Evolutionary conservation across 2,113 vertebrate species (phyloP).

Genomic region (Vulpes vulpes): DNA sequence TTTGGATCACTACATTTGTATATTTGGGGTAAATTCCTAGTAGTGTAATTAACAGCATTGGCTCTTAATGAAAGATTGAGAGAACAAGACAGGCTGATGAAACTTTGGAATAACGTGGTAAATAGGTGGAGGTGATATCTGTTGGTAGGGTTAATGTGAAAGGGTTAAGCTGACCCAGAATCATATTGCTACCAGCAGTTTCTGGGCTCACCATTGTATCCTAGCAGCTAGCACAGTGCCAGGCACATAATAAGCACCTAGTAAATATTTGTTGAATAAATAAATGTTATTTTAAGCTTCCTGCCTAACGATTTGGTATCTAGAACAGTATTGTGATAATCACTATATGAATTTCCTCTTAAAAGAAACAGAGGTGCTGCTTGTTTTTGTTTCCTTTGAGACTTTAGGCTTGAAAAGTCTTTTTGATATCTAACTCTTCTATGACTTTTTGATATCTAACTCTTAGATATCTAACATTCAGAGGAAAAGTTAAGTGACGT

Average conservation of each 20-base stretch:
- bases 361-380: neutral
- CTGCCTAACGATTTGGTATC: conserved; percentile 26
- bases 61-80: neutral
- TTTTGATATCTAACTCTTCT: neutral
- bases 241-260: neutral
- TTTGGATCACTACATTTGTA: neutral
- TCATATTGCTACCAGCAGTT: neutral
- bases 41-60: neutral
- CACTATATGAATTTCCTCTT: conserved; percentile 43
- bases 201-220: neutral
- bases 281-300: conserved; percentile 59
- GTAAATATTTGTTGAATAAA: conserved; percentile 63
- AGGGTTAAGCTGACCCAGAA: neutral
- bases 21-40: neutral
- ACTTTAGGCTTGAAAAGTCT: conserved; percentile 30
- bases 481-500: neutral
- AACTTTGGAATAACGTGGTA: neutral
- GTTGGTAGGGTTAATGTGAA: neutral
- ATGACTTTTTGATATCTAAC: conserved; percentile 16
- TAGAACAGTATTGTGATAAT: conserved; percentile 43
- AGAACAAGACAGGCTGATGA: conserved; percentile 1
- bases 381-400: conserved; percentile 38
- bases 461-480: conserved; percentile 8
- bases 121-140: neutral
- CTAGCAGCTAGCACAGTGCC: neutral